phyloP scores from a whole-genome alignment of 2,797 vertebrate genomes.

The Falco peregrinus region DNA sequence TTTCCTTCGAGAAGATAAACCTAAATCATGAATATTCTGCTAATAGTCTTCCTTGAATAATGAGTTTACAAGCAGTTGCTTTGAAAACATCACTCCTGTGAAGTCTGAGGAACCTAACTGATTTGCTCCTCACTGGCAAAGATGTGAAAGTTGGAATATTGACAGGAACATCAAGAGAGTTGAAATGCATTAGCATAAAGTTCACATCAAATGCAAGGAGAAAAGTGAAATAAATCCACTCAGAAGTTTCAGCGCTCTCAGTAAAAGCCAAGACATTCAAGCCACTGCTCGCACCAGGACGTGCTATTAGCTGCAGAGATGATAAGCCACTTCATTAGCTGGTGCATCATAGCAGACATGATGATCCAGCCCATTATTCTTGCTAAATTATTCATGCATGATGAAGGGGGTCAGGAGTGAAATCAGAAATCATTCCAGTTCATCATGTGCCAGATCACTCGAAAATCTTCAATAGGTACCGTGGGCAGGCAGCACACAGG shows the following conservation, averaged over 20 bases:
- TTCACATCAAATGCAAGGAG: conserved; percentile 1
- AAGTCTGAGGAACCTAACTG: background rate
- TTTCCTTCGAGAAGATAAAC: background rate
- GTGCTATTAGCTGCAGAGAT: background rate
- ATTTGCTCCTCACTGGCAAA: conserved; percentile 18
- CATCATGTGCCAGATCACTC: background rate
- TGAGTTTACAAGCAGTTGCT: background rate
- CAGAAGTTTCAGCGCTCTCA: conserved; percentile 77
- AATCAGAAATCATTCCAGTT: conserved; percentile 7
- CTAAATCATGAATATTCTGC: background rate
- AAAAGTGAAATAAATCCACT: conserved; percentile 74
- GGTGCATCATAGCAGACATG: background rate
- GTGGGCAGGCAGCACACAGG: background rate
- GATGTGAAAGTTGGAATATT: background rate
- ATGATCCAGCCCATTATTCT: conserved; percentile 16
- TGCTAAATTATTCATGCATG: conserved; percentile 4
- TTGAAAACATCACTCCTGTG: background rate
- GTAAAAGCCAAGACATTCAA: conserved; percentile 74
- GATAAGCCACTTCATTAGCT: background rate
- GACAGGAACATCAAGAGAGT: background rate
- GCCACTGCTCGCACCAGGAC: background rate
- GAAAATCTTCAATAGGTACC: background rate
- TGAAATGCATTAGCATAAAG: conserved; percentile 19
- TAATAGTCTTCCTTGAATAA: conserved; percentile 7
- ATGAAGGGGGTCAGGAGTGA: background rate